Conservation (phyloP, 2,888 invertebrate genomes). For the Conus canariensis region DNA sequence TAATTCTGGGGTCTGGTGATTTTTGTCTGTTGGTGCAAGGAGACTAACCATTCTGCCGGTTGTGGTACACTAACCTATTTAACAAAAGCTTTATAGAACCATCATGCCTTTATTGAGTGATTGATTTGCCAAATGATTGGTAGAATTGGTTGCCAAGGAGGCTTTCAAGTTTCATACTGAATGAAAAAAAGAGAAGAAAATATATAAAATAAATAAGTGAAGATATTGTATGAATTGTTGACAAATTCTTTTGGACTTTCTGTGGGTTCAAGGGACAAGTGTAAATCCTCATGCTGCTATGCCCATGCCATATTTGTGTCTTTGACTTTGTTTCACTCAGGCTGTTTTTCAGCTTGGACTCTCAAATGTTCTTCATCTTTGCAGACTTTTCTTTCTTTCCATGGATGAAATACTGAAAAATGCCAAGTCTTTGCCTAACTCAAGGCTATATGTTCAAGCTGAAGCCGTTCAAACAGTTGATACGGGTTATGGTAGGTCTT, state of each 20-base stretch:
- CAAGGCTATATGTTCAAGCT: constrained; percentile 45
- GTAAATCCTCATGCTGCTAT: background rate
- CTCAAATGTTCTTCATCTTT: constrained; percentile 37
- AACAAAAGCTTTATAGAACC: too few species aligned
- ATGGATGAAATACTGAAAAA: constrained; percentile 46
- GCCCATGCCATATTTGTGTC: constrained; percentile 20
- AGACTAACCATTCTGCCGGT: background rate
- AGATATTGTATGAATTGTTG: background rate
- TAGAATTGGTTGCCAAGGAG: too few species aligned
- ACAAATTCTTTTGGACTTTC: background rate
- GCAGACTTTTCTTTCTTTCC: constrained; percentile 45
- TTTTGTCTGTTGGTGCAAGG: background rate
- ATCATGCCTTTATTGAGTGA: too few species aligned
- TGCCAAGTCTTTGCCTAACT: constrained; percentile 45
- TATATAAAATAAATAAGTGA: background rate
- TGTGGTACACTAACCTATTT: background rate
- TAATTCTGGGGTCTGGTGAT: background rate
- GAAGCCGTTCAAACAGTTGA: constrained; percentile 43
- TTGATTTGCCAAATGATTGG: too few species aligned
- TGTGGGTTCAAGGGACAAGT: background rate
- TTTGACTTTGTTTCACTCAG: constrained; percentile 26
- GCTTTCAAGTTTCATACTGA: background rate
- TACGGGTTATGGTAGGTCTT: constrained; percentile 43
- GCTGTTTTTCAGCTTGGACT: constrained; percentile 15
- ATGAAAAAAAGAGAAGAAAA: background rate